Conservation (phyloP, 2,797 vertebrate species). For the Rhynchotus rufescens region DNA sequence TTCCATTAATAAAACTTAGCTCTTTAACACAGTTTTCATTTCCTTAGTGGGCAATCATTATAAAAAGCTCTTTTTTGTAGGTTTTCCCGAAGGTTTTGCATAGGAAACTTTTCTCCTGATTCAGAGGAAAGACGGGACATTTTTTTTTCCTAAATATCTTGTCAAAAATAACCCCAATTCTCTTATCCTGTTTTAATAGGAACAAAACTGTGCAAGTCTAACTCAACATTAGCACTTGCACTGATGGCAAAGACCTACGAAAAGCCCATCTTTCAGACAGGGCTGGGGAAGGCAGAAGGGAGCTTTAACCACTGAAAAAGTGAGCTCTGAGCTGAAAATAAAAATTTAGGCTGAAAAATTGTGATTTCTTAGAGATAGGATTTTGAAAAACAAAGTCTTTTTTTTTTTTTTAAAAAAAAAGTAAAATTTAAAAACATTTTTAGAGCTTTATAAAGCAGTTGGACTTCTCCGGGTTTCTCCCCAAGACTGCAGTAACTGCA, state of each 20-base stretch:
- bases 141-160: slow-evolving; percentile 11
- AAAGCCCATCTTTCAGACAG: not conserved
- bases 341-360: not conserved
- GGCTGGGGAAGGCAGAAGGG: not conserved
- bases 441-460: not conserved
- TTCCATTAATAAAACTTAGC: slow-evolving; percentile 76
- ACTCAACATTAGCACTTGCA: not conserved
- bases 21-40: slow-evolving; percentile 73
- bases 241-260: not conserved
- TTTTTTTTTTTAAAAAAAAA: not conserved
- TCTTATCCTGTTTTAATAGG: not conserved
- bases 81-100: slow-evolving; percentile 65
- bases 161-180: slow-evolving; percentile 40
- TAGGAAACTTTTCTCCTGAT: slow-evolving; percentile 30
- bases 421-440: not conserved
- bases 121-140: not conserved
- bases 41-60: slow-evolving; percentile 70
- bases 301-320: not conserved
- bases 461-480: not conserved
- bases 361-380: not conserved
- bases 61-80: slow-evolving; percentile 54
- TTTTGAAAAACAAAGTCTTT: not conserved
- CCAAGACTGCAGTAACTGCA: not conserved
- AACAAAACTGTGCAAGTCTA: not conserved
- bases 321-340: not conserved